Evolutionary conservation across 2,797 vertebrate genomes (phyloP).

Genomic region (Eremophila alpestris): DNA sequence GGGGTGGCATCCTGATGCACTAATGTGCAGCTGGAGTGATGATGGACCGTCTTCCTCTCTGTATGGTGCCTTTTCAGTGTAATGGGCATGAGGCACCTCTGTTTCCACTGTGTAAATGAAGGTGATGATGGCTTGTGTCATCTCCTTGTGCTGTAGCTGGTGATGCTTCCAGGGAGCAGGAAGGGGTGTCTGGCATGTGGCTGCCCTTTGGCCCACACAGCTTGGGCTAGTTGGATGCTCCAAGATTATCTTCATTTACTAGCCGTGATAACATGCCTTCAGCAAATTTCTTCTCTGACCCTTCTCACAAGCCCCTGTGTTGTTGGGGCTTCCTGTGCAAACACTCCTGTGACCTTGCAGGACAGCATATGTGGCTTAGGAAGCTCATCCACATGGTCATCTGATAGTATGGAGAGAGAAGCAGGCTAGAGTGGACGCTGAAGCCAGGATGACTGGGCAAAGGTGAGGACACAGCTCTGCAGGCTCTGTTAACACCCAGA

Average conservation of each 20-base stretch:
- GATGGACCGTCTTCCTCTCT: neutral
- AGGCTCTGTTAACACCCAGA: neutral
- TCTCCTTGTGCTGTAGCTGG: neutral
- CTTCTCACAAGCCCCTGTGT: neutral
- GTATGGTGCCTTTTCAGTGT: neutral
- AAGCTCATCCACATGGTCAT: neutral
- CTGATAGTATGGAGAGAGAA: neutral
- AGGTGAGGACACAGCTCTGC: neutral
- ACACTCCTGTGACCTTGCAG: neutral
- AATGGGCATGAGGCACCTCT: neutral
- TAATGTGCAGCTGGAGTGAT: neutral
- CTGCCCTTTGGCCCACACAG: neutral
- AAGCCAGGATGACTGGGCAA: neutral
- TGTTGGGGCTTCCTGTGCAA: neutral
- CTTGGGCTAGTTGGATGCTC: neutral
- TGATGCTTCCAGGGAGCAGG: neutral
- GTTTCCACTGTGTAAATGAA: neutral
- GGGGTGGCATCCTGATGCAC: neutral
- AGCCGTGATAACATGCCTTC: neutral
- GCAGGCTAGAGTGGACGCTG: neutral
- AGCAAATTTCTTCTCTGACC: neutral
- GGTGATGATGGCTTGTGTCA: neutral
- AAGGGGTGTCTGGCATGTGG: neutral
- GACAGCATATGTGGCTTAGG: neutral
- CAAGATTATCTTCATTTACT: neutral